These are phyloP conservation scores for Corvus hawaiiensis DNA, from an alignment of 2,113 vertebrate genomes.

Conservation along the genomic window DNA sequence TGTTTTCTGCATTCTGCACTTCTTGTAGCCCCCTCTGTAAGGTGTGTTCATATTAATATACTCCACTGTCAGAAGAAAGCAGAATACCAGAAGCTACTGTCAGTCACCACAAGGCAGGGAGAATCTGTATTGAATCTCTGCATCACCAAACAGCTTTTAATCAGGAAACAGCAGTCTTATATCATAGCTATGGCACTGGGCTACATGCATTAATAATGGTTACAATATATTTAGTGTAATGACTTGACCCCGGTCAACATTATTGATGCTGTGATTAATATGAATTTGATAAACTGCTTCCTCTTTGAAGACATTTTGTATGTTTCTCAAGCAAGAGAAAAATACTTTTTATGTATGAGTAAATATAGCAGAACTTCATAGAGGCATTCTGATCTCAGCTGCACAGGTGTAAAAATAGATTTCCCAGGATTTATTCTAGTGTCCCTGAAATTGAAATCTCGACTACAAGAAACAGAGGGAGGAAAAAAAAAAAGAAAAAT, in stretches of 20 bases:
- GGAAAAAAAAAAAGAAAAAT: no score
- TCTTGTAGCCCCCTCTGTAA: conserved; percentile 48
- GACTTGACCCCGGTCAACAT: conserved; percentile 66
- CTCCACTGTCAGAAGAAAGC: conserved; percentile 21
- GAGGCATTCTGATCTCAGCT: conserved; percentile 9
- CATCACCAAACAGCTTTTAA: conserved; percentile 60
- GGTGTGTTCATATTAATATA: conserved; percentile 42
- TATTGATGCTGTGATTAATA: conserved; percentile 64
- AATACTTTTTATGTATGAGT: conserved; percentile 45
- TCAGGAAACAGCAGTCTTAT: conserved; percentile 59
- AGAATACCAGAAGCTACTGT: conserved; percentile 51
- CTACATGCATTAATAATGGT: conserved; percentile 63
- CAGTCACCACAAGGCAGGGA: conserved; percentile 39
- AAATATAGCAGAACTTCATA: conserved; percentile 20
- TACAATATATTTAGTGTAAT: conserved; percentile 72
- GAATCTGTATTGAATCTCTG: conserved; percentile 34
- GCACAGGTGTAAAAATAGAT: conserved; percentile 45
- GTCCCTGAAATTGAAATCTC: conserved; percentile 1
- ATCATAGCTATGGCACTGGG: conserved; percentile 57
- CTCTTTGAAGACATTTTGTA: conserved; percentile 64
- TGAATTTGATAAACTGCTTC: conserved; percentile 72
- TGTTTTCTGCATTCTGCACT: conserved; percentile 52
- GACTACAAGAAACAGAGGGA: rapidly evolving
- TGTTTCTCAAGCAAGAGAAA: conserved; percentile 53
- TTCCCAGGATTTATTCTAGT: conserved; percentile 8